Percentiles rank a stretch among this genome's conserved stretches.
These are phyloP conservation scores for Nylanderia fulva DNA, from an alignment of 1,140 invertebrate genomes.

Conservation along the genomic window DNA sequence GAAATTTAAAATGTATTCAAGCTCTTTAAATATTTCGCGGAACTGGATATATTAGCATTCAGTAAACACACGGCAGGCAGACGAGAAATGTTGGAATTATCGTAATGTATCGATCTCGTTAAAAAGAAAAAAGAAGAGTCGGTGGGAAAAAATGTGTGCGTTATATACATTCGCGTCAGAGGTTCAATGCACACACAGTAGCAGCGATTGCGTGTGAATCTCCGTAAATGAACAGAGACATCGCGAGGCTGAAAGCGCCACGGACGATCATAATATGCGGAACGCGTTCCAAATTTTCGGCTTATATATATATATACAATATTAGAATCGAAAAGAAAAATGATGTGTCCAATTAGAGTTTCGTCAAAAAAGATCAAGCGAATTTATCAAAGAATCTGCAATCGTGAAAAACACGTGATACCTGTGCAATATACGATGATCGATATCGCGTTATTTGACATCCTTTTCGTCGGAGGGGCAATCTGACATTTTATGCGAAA, in stretches of 20 bases:
- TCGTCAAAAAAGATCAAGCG: neutral
- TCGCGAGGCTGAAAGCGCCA: neutral
- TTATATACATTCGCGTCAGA: neutral
- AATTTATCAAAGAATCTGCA: neutral
- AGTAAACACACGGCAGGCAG: neutral
- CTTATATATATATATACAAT: neutral
- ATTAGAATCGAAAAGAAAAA: conserved; percentile 4
- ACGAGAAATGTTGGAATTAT: neutral
- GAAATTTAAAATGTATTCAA: neutral
- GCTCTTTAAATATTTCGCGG: neutral
- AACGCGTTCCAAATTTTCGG: neutral
- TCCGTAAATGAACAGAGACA: neutral
- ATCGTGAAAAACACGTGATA: neutral
- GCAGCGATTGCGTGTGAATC: neutral
- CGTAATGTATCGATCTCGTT: neutral
- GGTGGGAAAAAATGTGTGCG: neutral
- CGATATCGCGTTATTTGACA: conserved; percentile 43
- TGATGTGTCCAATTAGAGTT: neutral
- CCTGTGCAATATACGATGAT: conserved; percentile 22
- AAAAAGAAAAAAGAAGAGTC: neutral
- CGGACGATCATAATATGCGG: neutral
- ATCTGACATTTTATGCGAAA: conserved; percentile 43
- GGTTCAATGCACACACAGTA: conserved; percentile 20
- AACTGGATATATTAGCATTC: neutral
- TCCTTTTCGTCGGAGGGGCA: neutral